phyloP scores from a whole-genome alignment of 2,113 vertebrate species.

The Okapia johnstoni region DNA sequence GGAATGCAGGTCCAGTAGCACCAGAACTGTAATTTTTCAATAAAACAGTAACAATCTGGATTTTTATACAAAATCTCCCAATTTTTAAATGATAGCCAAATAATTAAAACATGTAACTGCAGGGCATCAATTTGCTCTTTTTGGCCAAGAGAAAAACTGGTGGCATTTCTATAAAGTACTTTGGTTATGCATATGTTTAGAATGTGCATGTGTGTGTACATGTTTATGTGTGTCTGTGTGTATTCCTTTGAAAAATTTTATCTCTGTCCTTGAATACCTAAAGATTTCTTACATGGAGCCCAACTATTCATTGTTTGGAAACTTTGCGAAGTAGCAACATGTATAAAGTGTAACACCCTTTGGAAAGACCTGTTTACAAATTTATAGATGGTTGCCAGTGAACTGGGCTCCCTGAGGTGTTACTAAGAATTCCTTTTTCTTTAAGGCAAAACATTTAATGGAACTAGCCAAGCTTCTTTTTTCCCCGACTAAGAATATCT shows the following conservation, averaged over 20 bases:
- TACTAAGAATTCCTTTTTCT: not conserved
- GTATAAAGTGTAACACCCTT: not conserved
- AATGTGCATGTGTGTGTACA: not conserved
- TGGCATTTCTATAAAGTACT: not conserved
- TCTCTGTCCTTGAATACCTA: not conserved
- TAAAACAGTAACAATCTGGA: not conserved
- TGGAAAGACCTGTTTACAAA: not conserved
- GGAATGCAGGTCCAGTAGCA: not conserved
- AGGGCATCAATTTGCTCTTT: not conserved
- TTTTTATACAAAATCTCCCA: conserved; percentile 4
- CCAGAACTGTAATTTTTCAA: not conserved
- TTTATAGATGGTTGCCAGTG: not conserved
- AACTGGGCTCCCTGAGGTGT: not conserved
- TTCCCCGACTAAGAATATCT: not conserved
- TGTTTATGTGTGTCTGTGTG: not conserved
- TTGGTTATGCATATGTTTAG: not conserved
- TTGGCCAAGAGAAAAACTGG: not conserved
- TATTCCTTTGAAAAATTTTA: not conserved
- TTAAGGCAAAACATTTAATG: not conserved
- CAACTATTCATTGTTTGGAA: not conserved
- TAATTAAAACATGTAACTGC: not conserved
- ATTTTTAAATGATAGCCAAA: conserved; percentile 11
- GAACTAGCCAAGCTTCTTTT: not conserved
- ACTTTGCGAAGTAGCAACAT: not conserved
- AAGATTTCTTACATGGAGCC: not conserved